These are phyloP conservation scores for Teleiodes luculella DNA, from an alignment of 2,888 invertebrate genomes.

Conservation along the genomic window DNA sequence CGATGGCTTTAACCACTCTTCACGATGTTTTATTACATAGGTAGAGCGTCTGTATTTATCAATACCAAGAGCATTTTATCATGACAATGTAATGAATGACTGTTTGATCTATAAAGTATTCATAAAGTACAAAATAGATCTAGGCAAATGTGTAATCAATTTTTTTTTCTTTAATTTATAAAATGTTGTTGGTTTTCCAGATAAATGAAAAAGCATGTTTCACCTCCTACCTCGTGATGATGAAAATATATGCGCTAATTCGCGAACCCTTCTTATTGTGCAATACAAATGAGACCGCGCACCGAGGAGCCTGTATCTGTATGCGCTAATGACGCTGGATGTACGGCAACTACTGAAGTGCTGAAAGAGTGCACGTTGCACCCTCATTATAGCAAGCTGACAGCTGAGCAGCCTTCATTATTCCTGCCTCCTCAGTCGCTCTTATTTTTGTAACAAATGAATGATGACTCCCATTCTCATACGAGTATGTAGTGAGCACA, in stretches of 20 bases:
- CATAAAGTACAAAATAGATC: no score
- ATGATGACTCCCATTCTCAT: conserved; percentile 31
- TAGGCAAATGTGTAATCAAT: no score
- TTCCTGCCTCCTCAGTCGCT: conserved; percentile 38
- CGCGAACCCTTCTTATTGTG: conserved; percentile 12
- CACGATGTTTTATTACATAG: no score
- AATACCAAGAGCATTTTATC: no score
- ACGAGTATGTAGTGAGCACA: no score
- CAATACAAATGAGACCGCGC: conserved; percentile 63
- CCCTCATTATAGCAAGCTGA: conserved; percentile 69
- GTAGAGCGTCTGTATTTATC: no score
- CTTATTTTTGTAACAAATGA: conserved; percentile 43
- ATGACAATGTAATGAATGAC: no score
- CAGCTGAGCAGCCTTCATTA: conserved; percentile 56
- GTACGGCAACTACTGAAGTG: conserved; percentile 49
- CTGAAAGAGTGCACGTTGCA: conserved; percentile 34
- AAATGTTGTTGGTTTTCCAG: neutral
- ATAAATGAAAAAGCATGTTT: no score
- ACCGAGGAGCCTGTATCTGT: conserved; percentile 51
- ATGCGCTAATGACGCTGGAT: conserved; percentile 70
- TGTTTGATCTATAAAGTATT: no score
- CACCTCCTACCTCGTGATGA: neutral
- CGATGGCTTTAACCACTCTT: neutral
- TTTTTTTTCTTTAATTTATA: no score
- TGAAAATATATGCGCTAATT: conserved; percentile 31